Evolutionary conservation across 2,113 vertebrate genomes (phyloP), one percentile per base, ranked within the genome.

Genomic region (Atractosteus spatula): DNA sequence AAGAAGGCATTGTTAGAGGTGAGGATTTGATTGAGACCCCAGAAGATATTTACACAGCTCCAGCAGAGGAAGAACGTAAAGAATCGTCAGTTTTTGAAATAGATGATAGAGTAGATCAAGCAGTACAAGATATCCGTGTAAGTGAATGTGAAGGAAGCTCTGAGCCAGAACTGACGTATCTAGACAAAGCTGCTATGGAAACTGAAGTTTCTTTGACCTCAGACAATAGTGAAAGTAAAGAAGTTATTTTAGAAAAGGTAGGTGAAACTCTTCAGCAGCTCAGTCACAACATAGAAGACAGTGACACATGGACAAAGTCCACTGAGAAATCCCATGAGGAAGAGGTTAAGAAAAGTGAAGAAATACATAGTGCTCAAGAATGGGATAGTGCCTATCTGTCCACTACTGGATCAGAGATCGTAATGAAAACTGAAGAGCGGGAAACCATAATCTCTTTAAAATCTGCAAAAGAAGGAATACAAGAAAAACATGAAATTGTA

Each of bases 381-480:
- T 59, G 56, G 56, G 11, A 59, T 59, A 59, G 56, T 59, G 56
- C 56, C 11, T 12, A 59, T 13, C n/a, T 59, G n/a, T 59, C 56
- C n/a, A 13, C 56, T 14, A 12, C 56, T 11, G 56, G 56, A 59
- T 59, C 56, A 59, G 56, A 59, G 7, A 59, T 59, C 13, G 7
- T 59, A n/a, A 12, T 59, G n/a, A 59, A 13, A 13, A 59, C 7
- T 59, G n/a, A 59, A 59, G 56, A 59, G 56, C 56, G 3, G 56
- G 56, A 59, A n/a, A 14, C 13, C 7, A 13, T 4, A 59, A 59
- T 2, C n/a, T 59, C 56, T 11, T 4, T 14, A 13, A 3, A 59
- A 13, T 4, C 12, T 62, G 87, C 83, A 3, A 63, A 61, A 68
- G 65, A 76, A 72, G 63, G 43, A 42, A 12, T 8, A 3, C 43